phyloP scores from a whole-genome alignment of 2,113 vertebrate genomes.

The Rhombomys opimus region DNA sequence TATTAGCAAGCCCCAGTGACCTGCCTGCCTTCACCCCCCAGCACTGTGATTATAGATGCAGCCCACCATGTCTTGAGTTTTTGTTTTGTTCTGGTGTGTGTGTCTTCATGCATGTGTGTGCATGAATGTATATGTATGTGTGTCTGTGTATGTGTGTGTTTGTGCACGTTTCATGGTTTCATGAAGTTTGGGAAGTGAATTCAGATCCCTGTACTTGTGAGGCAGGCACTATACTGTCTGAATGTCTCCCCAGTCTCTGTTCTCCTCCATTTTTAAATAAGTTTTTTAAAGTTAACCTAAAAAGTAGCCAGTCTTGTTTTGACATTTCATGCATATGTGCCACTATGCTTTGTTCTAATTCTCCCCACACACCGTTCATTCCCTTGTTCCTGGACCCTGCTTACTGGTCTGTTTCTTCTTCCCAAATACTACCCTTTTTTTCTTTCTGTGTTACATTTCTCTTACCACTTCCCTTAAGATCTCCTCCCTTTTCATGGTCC shows the following conservation, averaged over 20 bases:
- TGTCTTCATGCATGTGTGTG: neutral
- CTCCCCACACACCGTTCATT: too few species aligned
- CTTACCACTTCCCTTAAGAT: neutral
- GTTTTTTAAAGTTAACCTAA: neutral
- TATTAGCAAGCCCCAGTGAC: neutral
- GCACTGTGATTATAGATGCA: neutral
- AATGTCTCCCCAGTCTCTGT: neutral
- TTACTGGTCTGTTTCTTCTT: neutral
- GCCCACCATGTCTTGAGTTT: neutral
- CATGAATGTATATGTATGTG: neutral
- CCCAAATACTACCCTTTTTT: neutral
- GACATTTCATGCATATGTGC: neutral
- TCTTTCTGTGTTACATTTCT: too few species aligned
- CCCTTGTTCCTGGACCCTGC: neutral
- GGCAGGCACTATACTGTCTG: too few species aligned
- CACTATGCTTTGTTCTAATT: neutral
- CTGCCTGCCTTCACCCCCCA: neutral
- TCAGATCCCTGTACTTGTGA: neutral
- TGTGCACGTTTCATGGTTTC: too few species aligned
- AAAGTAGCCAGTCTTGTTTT: neutral
- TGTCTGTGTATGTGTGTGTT: neutral
- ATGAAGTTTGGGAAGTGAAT: too few species aligned
- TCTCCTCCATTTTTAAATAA: neutral
- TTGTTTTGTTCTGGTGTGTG: neutral
- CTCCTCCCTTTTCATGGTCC: neutral